Percentiles rank a stretch among this genome's conserved stretches.
Evolutionary conservation across 2,888 invertebrate species (phyloP).

Genomic region (Hydraecia micacea): DNA sequence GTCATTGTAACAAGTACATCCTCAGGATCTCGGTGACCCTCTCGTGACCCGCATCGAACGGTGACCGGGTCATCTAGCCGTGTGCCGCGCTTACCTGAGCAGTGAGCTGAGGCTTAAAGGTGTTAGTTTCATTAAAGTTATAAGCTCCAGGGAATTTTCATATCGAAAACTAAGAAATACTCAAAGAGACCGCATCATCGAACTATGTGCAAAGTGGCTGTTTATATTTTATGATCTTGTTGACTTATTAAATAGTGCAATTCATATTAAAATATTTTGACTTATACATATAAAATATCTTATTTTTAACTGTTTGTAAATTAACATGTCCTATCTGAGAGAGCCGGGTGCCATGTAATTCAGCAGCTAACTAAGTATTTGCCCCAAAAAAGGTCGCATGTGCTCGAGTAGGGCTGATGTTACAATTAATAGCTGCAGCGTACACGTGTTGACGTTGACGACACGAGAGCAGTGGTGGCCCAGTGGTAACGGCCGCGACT

Average conservation of each 20-base stretch:
- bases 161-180: not conserved
- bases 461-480: too few relatives aligned
- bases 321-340: too few relatives aligned
- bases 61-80: conserved; percentile 64
- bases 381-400: conserved; percentile 22
- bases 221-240: not conserved
- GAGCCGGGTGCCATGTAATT: not conserved
- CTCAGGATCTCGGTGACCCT: conserved; percentile 56
- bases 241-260: not conserved
- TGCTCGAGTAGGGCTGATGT: conserved; percentile 22
- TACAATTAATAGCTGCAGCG: not conserved
- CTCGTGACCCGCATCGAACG: conserved; percentile 51
- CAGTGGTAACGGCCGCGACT: too few relatives aligned
- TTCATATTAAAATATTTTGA: not conserved
- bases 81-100: conserved; percentile 40
- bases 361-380: not conserved
- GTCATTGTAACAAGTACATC: conserved; percentile 16
- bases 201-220: not conserved
- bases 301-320: too few relatives aligned
- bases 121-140: conserved; percentile 6
- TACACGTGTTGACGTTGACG: conserved; percentile 45
- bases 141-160: conserved; percentile 1
- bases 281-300: not conserved
- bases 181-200: not conserved
- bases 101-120: conserved; percentile 30